These are phyloP conservation scores for Carapus acus DNA, from an alignment of 2,797 vertebrate genomes.

Conservation along the genomic window DNA sequence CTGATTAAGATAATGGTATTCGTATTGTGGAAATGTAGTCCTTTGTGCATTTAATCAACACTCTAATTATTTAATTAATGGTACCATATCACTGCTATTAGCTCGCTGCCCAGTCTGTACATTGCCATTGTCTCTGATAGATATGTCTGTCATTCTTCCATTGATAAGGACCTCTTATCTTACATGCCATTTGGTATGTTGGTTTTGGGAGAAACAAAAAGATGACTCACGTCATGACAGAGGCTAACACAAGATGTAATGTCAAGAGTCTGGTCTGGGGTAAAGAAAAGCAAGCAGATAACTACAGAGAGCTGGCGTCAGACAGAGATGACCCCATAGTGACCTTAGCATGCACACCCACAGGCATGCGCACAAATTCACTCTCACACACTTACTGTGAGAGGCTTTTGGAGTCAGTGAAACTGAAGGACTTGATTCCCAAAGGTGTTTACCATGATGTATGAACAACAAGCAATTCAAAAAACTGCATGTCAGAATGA, in stretches of 20 bases:
- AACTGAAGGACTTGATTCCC: constrained; percentile 6
- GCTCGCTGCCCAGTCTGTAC: constrained; percentile 10
- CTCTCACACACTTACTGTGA: neutral
- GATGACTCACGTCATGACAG: constrained; percentile 23
- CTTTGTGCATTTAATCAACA: too few species aligned
- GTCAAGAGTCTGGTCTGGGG: constrained; percentile 34
- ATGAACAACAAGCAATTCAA: too few species aligned
- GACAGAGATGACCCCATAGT: constrained; percentile 37
- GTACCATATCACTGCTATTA: neutral
- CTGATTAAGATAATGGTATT: too few species aligned
- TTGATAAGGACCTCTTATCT: constrained; percentile 41
- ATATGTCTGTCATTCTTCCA: constrained; percentile 31
- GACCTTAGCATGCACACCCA: constrained; percentile 14
- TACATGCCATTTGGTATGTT: constrained; percentile 17
- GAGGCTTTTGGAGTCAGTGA: constrained; percentile 2
- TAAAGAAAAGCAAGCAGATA: constrained; percentile 44
- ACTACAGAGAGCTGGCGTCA: constrained; percentile 48
- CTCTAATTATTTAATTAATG: neutral
- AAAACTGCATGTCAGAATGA: too few species aligned
- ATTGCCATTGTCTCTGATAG: constrained; percentile 28
- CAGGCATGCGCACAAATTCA: constrained; percentile 14
- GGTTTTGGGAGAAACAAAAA: constrained; percentile 1
- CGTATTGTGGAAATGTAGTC: too few species aligned
- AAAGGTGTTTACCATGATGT: too few species aligned
- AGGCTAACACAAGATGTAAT: constrained; percentile 25